These are phyloP conservation scores for Caradrina clavipalpis DNA, from an alignment of 2,888 invertebrate genomes.

Conservation along the genomic window DNA sequence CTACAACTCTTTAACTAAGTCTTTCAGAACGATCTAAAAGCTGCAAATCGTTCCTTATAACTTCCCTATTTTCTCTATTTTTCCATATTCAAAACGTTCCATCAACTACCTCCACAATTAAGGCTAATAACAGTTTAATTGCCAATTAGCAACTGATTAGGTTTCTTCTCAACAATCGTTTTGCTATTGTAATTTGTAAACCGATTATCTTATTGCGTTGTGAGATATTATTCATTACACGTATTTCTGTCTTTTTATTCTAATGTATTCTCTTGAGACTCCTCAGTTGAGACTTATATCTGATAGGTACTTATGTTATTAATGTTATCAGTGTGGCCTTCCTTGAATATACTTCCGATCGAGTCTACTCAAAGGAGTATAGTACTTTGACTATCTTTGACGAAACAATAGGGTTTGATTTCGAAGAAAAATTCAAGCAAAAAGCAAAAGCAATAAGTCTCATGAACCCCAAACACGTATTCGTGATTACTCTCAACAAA, in stretches of 20 bases:
- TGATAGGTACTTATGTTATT: background rate
- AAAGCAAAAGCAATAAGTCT: background rate
- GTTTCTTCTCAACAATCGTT: slow-evolving; percentile 27
- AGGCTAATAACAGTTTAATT: slow-evolving; percentile 29
- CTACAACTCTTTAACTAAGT: background rate
- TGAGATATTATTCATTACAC: slow-evolving; percentile 10
- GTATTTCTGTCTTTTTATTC: background rate
- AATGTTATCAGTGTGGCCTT: background rate
- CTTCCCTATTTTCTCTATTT: slow-evolving; percentile 3
- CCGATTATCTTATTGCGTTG: slow-evolving; percentile 1
- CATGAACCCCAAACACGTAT: background rate
- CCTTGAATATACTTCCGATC: background rate
- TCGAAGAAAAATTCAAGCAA: background rate
- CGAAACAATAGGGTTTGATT: background rate
- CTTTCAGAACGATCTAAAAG: background rate
- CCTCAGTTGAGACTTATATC: no score
- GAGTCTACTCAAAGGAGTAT: background rate
- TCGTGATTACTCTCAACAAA: background rate
- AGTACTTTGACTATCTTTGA: background rate
- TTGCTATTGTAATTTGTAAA: slow-evolving; percentile 24
- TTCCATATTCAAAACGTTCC: background rate
- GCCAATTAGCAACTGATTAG: slow-evolving; percentile 43
- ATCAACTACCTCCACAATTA: slow-evolving; percentile 16
- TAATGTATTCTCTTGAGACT: background rate
- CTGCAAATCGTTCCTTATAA: background rate